Base-by-base conservation (phyloP, 1,140 invertebrate species). In the Neotoxoptera formosana region DNA sequence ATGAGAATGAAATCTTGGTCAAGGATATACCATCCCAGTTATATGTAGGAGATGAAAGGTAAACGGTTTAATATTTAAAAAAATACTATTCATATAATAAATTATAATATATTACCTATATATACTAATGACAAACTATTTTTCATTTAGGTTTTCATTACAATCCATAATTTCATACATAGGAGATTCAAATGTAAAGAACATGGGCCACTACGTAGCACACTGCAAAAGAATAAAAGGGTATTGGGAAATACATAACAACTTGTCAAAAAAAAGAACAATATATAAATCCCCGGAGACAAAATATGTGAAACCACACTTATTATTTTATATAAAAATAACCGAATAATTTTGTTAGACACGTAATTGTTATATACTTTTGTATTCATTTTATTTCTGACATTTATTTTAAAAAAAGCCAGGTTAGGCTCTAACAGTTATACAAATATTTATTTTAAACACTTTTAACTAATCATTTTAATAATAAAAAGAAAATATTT, bases 21-120 rank as follows among this genome's bases (percentile, higher is more conserved):
- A n/a, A 30, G n/a, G 67, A 76, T 76, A 76, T 76, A 76, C 67
- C 67, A 76, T 76, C n/a, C n/a, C 76, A 81, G 17, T 81, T 81
- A 36, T 36, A 2, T 81, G 76, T 81, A 17, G 76, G n/a, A 17
- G 17, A 81, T 81, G 76, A 81, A 81, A 81, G 76, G 34, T 81
- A 81, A 81, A 81, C 6, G 6, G 17, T 81, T 34, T 34, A 20
- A 34, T 81, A 34, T 81, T 81, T 34, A 17, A 81, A 34, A 81
- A 56, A 56, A 56, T 48, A 48, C 45, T 48, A 56, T 56, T 56
- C 17, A 34, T 81, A 34, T 81, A 81, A 36, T 36, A 81, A 81
- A 23, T 56, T 56, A 56, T 56, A 56, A 56, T 56, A 56, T 56
- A 56, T 51, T 76, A n/a, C 17, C 48, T 51, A 51, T 17, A 20